Base-by-base conservation (phyloP, 1,140 invertebrate species). In the Brachionus rotundiformis region DNA sequence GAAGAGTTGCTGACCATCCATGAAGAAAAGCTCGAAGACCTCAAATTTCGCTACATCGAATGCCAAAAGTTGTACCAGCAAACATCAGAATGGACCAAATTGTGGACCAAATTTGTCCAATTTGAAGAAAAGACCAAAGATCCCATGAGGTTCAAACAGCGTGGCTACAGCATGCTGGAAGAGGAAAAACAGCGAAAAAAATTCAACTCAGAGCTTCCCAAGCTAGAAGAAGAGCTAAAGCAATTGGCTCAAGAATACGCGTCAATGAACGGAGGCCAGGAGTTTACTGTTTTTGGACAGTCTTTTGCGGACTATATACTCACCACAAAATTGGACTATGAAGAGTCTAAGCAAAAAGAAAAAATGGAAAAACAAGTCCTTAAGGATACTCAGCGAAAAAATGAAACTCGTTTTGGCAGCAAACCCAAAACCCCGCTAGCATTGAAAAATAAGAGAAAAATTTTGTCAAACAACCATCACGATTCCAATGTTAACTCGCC, bases 41-140 rank as follows among this genome's bases (percentile, higher is more conserved):
- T 79, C 7, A 79, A 79, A 41, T 79, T 79, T 59, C 13, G 19
- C 13, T 79, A 59, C 33, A 33, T 27, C 11, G 76, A 79, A 27
- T 79, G 31, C 7, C 31, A 54, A 25, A 31, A 23, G 49, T 61
- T 79, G 33, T 79, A 79, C n/a, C 47, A 79, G 6, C 49, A 79
- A 29, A 63, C 76, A 11, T 13, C 44, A 4, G 19, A 79, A 19
- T 79, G 76, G 76, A 16, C 36, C 0, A 8, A 19, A 5, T 31
- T 79, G 33, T 79, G 76, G 76, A 13, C 19, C 11, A 25, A 79
- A 23, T 79, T 79, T 79, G 19, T 79, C 13, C 47, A 79, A 31
- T 79, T 79, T 23, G 76, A 79, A 33, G 76, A 79, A 61, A 79
- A 79, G 36, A 79, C 76, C 19, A 79, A 79, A 59, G 76, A 79